Percentiles rank a stretch among this genome's conserved stretches.
Conservation (phyloP, 2,888 invertebrate species). For the Hedya salicella region DNA sequence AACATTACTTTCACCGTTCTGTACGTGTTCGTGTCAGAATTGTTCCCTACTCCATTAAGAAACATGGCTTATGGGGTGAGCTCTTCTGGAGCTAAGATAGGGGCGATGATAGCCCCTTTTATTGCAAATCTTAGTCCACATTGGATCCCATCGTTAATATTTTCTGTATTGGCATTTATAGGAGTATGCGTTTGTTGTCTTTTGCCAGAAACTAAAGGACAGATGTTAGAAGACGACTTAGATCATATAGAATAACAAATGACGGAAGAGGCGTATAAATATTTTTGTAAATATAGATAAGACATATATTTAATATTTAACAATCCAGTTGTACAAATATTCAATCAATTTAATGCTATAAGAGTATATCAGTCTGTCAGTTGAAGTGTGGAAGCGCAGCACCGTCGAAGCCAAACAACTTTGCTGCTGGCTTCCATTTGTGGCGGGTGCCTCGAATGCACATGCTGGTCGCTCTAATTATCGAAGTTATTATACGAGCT, state of each 20-base stretch:
- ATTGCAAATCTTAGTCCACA: conserved; percentile 57
- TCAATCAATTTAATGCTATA: too few species aligned
- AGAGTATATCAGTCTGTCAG: too few species aligned
- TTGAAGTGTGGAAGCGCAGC: too few species aligned
- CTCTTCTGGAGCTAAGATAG: conserved; percentile 60
- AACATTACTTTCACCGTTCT: conserved; percentile 52
- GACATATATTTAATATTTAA: too few species aligned
- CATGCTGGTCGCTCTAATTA: too few species aligned
- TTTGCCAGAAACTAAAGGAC: conserved; percentile 67
- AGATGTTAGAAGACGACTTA: conserved; percentile 60
- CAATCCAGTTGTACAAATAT: too few species aligned
- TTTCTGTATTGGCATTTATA: conserved; percentile 59
- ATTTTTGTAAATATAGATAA: too few species aligned
- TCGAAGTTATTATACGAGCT: too few species aligned
- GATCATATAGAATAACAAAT: conserved; percentile 12
- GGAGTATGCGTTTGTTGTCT: conserved; percentile 57
- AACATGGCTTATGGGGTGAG: conserved; percentile 64
- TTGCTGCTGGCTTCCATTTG: too few species aligned
- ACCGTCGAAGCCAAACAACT: too few species aligned
- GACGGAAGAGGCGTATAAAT: too few species aligned
- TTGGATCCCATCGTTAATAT: conserved; percentile 63
- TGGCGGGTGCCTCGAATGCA: too few species aligned
- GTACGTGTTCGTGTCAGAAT: conserved; percentile 60
- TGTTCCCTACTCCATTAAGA: conserved; percentile 67
- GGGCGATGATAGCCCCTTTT: conserved; percentile 65